Evolutionary conservation across 2,888 invertebrate genomes (phyloP).

Genomic region (Listrodromus nycthemerus): DNA sequence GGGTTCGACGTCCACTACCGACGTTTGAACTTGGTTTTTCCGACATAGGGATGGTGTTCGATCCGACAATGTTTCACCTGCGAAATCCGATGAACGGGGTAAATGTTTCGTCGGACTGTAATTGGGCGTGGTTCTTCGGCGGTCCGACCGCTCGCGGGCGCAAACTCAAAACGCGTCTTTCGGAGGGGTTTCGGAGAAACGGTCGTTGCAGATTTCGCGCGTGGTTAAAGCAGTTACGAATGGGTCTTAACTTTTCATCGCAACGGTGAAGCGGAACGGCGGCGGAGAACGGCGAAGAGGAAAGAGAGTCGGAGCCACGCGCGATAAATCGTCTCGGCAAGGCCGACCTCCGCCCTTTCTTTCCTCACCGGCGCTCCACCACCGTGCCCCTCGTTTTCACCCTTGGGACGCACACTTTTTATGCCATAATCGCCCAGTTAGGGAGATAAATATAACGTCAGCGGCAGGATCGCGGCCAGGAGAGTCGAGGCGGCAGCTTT

Average conservation of each 20-base stretch:
- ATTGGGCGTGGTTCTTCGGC: too few relatives aligned
- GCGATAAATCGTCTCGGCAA: constrained; percentile 53
- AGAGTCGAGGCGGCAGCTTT: constrained; percentile 60
- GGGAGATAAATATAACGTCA: constrained; percentile 81
- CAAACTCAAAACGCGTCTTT: neutral
- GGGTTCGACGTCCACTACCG: constrained; percentile 11
- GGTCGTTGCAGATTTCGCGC: neutral
- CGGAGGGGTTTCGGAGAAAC: neutral
- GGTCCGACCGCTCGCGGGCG: too few relatives aligned
- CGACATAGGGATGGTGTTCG: neutral
- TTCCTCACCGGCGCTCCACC: constrained; percentile 20
- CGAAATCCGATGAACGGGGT: too few relatives aligned
- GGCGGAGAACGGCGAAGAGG: constrained; percentile 6
- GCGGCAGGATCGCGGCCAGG: constrained; percentile 74
- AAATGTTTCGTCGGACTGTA: too few relatives aligned
- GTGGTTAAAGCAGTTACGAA: constrained; percentile 64
- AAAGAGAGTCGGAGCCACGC: constrained; percentile 17
- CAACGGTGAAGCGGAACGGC: constrained; percentile 3
- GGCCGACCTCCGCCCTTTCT: constrained; percentile 33
- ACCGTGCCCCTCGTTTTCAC: constrained; percentile 26
- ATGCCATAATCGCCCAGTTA: constrained; percentile 78
- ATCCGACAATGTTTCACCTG: neutral
- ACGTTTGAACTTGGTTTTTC: neutral
- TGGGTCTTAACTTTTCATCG: constrained; percentile 67
- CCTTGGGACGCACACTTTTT: constrained; percentile 72